These are phyloP conservation scores for Himalopsyche japonica DNA, from an alignment of 2,888 invertebrate species.

Conservation along the genomic window DNA sequence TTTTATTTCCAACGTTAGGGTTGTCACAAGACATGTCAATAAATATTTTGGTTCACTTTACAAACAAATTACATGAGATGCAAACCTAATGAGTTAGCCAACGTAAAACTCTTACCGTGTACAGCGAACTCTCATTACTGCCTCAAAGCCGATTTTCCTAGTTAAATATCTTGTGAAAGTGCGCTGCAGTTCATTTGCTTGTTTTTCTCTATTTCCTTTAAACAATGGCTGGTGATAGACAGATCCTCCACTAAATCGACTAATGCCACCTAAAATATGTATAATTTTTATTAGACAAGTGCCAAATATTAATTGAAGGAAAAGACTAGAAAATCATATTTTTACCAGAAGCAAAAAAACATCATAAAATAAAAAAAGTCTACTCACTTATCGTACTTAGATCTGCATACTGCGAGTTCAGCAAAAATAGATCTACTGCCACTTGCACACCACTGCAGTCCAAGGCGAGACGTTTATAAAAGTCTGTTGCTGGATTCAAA, in stretches of 20 bases:
- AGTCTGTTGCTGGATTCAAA: conserved; percentile 94
- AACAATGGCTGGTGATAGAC: conserved; percentile 92
- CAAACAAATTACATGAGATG: not conserved
- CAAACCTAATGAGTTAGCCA: too few species aligned
- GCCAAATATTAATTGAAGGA: not conserved
- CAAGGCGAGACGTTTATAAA: conserved; percentile 93
- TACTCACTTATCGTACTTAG: conserved; percentile 86
- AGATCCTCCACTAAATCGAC: conserved; percentile 93
- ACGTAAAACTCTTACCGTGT: conserved; percentile 64
- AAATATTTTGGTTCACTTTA: too few species aligned
- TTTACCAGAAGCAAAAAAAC: not conserved
- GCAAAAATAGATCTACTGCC: conserved; percentile 91
- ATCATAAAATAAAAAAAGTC: not conserved
- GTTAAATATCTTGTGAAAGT: conserved; percentile 87
- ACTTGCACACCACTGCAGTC: conserved; percentile 97
- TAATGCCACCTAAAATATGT: conserved; percentile 72
- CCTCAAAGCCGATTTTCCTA: conserved; percentile 97
- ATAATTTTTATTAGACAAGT: not conserved
- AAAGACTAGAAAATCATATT: not conserved
- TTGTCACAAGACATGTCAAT: too few species aligned
- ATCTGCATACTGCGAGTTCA: conserved; percentile 93
- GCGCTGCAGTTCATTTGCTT: conserved; percentile 74
- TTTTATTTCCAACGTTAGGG: too few species aligned
- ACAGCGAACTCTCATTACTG: conserved; percentile 96
- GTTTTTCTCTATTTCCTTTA: conserved; percentile 68